Evolutionary conservation across 2,888 invertebrate species (phyloP).

Genomic region (Zygothrica quintamaculata): DNA sequence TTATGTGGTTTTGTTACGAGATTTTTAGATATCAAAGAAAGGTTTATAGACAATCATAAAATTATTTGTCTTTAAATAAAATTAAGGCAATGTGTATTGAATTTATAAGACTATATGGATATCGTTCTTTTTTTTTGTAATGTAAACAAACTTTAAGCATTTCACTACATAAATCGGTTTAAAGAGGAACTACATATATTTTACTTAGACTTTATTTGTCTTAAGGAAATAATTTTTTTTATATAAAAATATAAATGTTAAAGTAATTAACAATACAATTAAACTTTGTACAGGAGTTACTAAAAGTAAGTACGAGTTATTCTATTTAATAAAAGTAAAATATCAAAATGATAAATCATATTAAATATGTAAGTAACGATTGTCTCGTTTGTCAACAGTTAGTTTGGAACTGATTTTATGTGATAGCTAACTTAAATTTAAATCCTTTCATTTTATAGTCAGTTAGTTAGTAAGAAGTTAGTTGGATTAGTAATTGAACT

Average conservation of each 20-base stretch:
- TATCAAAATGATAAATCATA: not conserved
- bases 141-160: not conserved
- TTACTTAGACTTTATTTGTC: no score
- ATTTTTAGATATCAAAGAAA: conserved; percentile 4
- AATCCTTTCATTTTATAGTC: conserved; percentile 36
- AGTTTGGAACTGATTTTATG: conserved; percentile 11
- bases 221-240: conserved; percentile 15
- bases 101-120: no score
- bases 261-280: not conserved
- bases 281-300: conserved; percentile 13
- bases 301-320: conserved; percentile 16
- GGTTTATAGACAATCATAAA: not conserved
- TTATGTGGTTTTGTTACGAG: conserved; percentile 14
- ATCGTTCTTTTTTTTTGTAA: no score
- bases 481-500: conserved; percentile 40
- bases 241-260: not conserved
- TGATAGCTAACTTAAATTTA: conserved; percentile 20
- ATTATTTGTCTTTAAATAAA: no score
- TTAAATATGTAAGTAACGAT: no score
- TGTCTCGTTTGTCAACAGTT: not conserved
- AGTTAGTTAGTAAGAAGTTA: not conserved
- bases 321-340: no score
- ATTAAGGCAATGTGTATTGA: no score
- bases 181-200: no score
- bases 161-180: not conserved